Conservation (phyloP, 2,888 invertebrate species). For the Papilio demoleus region DNA sequence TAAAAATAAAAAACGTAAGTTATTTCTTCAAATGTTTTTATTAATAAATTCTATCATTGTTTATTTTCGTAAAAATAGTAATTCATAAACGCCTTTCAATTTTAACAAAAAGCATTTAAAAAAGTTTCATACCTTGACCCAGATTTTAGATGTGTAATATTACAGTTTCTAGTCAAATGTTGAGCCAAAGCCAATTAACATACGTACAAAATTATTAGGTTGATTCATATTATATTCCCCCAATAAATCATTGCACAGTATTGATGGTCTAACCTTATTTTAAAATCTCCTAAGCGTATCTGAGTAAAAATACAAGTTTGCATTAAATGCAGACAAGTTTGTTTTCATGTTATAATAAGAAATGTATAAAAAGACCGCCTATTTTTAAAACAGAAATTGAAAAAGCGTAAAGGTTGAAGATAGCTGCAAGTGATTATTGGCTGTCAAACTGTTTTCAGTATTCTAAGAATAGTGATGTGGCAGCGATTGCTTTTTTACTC, state of each 20-base stretch:
- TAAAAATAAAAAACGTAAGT: background rate
- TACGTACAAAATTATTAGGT: background rate
- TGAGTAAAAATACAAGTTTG: no score
- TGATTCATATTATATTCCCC: background rate
- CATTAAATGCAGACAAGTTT: background rate
- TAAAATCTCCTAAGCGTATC: background rate
- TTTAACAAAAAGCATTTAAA: background rate
- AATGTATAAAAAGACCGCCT: constrained; percentile 1
- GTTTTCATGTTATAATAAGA: background rate
- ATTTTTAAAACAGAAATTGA: constrained; percentile 11
- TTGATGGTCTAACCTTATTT: background rate
- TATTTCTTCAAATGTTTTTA: no score
- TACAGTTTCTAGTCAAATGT: constrained; percentile 26
- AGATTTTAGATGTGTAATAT: background rate
- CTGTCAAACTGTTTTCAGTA: constrained; percentile 66
- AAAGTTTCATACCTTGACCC: constrained; percentile 1
- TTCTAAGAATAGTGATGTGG: constrained; percentile 63
- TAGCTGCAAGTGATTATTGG: constrained; percentile 61
- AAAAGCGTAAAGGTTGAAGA: constrained; percentile 54
- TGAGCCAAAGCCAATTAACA: constrained; percentile 12
- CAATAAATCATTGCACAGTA: background rate
- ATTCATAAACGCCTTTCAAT: no score
- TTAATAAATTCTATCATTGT: no score
- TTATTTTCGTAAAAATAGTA: no score
- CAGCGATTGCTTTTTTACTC: background rate